These are phyloP conservation scores for Ctenoplectra terminalis DNA, from an alignment of 1,140 invertebrate species.

Conservation along the genomic window DNA sequence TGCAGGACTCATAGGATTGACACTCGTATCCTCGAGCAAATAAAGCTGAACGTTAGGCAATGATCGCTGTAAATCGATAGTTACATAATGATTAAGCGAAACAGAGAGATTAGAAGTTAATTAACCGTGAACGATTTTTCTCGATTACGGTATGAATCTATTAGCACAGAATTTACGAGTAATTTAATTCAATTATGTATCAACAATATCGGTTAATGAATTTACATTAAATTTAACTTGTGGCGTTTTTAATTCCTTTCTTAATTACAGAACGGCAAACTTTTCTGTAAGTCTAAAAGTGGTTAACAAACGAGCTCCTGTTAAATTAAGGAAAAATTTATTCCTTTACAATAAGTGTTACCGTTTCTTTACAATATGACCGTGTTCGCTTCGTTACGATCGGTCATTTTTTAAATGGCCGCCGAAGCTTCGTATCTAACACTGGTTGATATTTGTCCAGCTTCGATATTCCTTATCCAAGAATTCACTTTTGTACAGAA, in stretches of 20 bases:
- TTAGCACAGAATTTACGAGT: background rate
- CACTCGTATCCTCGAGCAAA: background rate
- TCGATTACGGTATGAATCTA: no score
- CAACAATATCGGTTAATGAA: background rate
- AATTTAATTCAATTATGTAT: background rate
- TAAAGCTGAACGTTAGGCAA: background rate
- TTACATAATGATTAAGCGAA: background rate
- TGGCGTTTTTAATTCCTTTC: background rate
- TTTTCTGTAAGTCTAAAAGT: no score
- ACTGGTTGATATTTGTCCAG: conserved; percentile 62
- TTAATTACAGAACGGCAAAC: no score
- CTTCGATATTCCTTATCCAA: background rate
- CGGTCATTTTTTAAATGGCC: background rate
- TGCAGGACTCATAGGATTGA: no score
- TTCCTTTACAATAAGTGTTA: background rate
- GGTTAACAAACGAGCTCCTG: no score
- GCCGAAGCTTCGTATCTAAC: conserved; percentile 12
- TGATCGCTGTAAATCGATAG: background rate
- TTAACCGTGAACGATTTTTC: background rate
- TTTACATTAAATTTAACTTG: background rate
- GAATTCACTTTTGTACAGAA: background rate
- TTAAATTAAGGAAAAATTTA: background rate
- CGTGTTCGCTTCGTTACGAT: background rate
- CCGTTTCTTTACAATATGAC: background rate
- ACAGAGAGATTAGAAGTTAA: background rate